Evolutionary conservation across 2,113 vertebrate genomes (phyloP).

Genomic region (Platycercus adscitus): DNA sequence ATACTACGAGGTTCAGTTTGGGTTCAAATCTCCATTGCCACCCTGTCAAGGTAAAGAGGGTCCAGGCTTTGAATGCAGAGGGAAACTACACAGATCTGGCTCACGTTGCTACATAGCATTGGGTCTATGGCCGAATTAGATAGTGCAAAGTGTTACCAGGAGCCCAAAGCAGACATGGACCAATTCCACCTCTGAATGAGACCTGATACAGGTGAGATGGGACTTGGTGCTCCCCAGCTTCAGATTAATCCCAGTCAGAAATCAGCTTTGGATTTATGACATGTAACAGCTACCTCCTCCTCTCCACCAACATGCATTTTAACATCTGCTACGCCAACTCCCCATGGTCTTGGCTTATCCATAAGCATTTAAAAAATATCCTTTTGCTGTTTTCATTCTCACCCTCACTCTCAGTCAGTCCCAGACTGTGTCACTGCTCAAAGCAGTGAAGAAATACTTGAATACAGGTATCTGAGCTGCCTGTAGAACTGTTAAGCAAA

Average conservation of each 20-base stretch:
- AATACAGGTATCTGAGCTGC: not conserved
- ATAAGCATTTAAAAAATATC: not conserved
- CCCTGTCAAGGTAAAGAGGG: not conserved
- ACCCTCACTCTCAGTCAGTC: not conserved
- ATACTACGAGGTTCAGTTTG: not conserved
- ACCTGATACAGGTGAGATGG: accelerated
- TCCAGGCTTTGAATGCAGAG: not conserved
- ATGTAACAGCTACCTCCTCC: not conserved
- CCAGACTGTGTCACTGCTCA: not conserved
- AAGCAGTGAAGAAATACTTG: not conserved
- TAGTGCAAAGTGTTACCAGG: not conserved
- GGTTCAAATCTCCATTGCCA: not conserved
- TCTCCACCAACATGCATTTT: not conserved
- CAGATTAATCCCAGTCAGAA: not conserved
- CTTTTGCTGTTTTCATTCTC: not conserved
- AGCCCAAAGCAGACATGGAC: not conserved
- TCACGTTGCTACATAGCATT: accelerated
- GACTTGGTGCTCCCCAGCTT: not conserved
- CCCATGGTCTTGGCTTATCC: not conserved
- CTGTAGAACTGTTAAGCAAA: not conserved
- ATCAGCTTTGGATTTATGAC: not conserved
- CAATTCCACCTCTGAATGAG: not conserved
- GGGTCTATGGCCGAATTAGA: not conserved
- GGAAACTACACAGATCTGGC: not conserved
- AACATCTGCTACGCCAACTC: not conserved